Percentiles rank a stretch among this genome's conserved stretches.
Evolutionary conservation across 1,140 invertebrate species (phyloP).

Genomic region (Chlorops oryzae): DNA sequence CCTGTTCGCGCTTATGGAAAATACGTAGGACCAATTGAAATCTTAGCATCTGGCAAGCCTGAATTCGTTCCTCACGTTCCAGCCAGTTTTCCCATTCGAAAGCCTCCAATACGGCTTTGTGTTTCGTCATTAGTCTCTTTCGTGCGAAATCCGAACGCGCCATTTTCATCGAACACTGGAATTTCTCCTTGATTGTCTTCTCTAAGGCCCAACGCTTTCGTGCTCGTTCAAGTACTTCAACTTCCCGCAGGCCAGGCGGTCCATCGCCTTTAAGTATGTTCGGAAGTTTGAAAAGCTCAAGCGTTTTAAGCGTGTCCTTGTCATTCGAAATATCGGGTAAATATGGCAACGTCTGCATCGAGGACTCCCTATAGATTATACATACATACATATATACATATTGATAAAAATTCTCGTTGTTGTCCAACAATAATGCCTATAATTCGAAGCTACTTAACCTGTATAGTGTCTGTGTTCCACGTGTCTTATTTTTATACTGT

Average conservation of each 20-base stretch:
- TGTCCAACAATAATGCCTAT: neutral
- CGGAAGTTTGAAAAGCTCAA: constrained; percentile 35
- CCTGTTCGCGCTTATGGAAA: constrained; percentile 39
- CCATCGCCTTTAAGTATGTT: constrained; percentile 23
- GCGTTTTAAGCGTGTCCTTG: constrained; percentile 16
- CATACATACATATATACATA: no score
- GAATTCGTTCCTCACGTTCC: constrained; percentile 51
- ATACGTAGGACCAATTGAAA: constrained; percentile 52
- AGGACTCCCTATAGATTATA: constrained; percentile 57
- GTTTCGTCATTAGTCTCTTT: constrained; percentile 15
- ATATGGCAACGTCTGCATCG: constrained; percentile 68
- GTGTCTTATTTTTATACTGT: constrained; percentile 22
- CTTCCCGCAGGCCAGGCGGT: constrained; percentile 35
- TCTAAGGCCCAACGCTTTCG: constrained; percentile 41
- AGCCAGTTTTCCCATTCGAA: constrained; percentile 46
- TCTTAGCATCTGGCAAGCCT: constrained; percentile 54
- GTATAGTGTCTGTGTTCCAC: constrained; percentile 36
- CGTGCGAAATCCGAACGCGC: constrained; percentile 10
- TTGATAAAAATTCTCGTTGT: no score
- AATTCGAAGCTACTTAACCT: no score
- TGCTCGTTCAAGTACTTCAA: constrained; percentile 36
- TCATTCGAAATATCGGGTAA: constrained; percentile 52
- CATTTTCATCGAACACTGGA: constrained; percentile 16
- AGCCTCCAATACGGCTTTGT: constrained; percentile 29
- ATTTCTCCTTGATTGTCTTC: constrained; percentile 26